Evolutionary conservation across 92 coral and sea anemone species (phyloP), one percentile per base, ranked within the genome.

Genomic region (Phenganax marumi): DNA sequence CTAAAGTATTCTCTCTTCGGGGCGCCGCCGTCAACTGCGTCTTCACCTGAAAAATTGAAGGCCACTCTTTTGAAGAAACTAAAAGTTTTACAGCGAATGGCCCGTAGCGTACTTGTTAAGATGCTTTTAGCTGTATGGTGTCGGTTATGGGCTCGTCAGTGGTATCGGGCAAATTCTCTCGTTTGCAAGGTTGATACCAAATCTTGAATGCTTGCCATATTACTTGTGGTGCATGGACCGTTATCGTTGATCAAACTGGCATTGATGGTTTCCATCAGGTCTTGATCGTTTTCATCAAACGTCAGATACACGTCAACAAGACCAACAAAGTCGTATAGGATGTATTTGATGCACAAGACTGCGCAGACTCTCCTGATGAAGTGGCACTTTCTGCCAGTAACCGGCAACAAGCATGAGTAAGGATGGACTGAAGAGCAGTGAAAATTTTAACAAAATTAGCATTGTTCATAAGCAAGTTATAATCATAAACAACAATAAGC

Each of bases 1-100:
- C 92, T 88, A 64, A 90, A 84, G 66, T 39, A 90, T 70, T 87
- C 86, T 51, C 93, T 72, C 50, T 76, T 68, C 43, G 93, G 93
- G 48, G 89, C 93, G 43, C 91, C 93, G 11, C 63, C 85, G 77
- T 84, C 93, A 72, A 76, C 88, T 51, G 80, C 92, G 8, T 83
- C 81, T 49, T 90, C 90, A 2, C 92, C 92, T 13, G 90, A 14
- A 57, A 86, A 86, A 16, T 47, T 39, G 18, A 89, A 77, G 50
- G 10, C 14, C 46, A 89, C 70, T n/a, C n/a, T n/a, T n/a, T n/a
- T n/a, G n/a, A n/a, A n/a, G n/a, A n/a, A n/a, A n/a, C n/a, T n/a
- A n/a, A 89, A 83, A 5, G 25, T 63, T 48, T 63, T 89, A 56
- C 92, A 79, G 54, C 75, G 64, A 52, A 86, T 86, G 12, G 90